Conservation (phyloP, 2,113 vertebrate species). For the Prietella phreatophila region DNA sequence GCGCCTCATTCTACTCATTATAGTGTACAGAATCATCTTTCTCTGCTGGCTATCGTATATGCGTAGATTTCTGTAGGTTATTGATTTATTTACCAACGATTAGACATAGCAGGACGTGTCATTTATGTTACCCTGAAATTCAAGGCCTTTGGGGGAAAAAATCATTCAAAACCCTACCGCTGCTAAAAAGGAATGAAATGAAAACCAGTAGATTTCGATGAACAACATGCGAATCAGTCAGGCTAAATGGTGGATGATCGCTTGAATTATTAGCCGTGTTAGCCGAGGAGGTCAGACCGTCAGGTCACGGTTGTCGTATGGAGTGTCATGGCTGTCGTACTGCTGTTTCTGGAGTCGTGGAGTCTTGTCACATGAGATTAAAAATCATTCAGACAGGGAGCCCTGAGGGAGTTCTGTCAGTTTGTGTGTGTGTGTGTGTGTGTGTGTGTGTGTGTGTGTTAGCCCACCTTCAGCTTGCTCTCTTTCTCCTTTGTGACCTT, state of each 20-base stretch:
- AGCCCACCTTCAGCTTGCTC: slow-evolving; percentile 90
- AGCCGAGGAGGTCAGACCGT: neutral
- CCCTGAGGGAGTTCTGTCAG: neutral
- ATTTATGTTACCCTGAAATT: neutral
- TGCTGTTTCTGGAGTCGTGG: neutral
- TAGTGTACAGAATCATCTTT: no score
- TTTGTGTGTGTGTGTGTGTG: slow-evolving; percentile 33
- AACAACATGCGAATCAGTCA: neutral
- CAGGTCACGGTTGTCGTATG: neutral
- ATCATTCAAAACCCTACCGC: neutral
- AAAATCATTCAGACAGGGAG: slow-evolving; percentile 11
- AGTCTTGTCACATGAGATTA: slow-evolving; percentile 33
- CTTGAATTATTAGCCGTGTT: neutral
- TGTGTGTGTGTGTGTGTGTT: slow-evolving; percentile 32
- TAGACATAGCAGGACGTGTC: neutral
- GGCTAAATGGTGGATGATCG: neutral
- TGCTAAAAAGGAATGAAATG: neutral
- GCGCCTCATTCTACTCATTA: no score
- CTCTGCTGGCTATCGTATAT: no score
- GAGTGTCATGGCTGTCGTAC: neutral
- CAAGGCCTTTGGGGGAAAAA: neutral
- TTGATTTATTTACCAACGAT: no score
- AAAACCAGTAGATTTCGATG: neutral
- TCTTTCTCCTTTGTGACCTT: slow-evolving; percentile 97
- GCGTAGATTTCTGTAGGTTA: no score